Evolutionary conservation across 2,888 invertebrate species (phyloP).

Genomic region (Antitype chi): DNA sequence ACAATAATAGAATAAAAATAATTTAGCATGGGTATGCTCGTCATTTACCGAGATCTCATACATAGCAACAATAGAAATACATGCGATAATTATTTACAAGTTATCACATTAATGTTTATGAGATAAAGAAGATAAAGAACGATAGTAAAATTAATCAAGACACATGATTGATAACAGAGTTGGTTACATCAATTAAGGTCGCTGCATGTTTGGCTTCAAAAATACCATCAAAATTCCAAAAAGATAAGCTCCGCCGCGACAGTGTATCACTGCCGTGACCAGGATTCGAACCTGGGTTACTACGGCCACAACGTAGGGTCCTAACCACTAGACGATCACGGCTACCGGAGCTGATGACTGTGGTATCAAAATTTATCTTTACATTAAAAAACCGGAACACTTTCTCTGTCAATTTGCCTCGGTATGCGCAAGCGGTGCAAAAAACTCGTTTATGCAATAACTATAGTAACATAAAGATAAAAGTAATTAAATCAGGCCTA

Average conservation of each 20-base stretch:
- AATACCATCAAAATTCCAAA: conserved; percentile 28
- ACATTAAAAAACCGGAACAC: conserved; percentile 59
- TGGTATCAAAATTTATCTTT: conserved; percentile 9
- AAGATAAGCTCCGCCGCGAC: conserved; percentile 70
- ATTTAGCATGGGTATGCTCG: not conserved
- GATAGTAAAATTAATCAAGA: not conserved
- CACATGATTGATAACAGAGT: not conserved
- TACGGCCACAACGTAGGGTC: conserved; percentile 95
- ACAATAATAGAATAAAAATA: not conserved
- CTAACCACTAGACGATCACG: conserved; percentile 89
- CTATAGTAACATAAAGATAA: not conserved
- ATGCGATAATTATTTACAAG: not conserved
- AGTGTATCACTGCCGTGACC: conserved; percentile 91
- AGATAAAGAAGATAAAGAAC: not conserved
- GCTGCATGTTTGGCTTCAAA: not conserved
- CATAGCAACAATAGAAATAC: not conserved
- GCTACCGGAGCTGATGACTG: conserved; percentile 73
- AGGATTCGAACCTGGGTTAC: conserved; percentile 94
- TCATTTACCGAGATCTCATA: not conserved
- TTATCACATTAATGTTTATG: not conserved
- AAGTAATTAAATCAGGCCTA: not conserved
- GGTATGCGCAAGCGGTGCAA: conserved; percentile 60
- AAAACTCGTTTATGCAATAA: conserved; percentile 56
- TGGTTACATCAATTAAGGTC: not conserved
- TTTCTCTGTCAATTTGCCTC: conserved; percentile 62